Evolutionary conservation across 2,113 vertebrate genomes (phyloP), one percentile per base, ranked within the genome.

Genomic region (Phyllopteryx taeniolatus): DNA sequence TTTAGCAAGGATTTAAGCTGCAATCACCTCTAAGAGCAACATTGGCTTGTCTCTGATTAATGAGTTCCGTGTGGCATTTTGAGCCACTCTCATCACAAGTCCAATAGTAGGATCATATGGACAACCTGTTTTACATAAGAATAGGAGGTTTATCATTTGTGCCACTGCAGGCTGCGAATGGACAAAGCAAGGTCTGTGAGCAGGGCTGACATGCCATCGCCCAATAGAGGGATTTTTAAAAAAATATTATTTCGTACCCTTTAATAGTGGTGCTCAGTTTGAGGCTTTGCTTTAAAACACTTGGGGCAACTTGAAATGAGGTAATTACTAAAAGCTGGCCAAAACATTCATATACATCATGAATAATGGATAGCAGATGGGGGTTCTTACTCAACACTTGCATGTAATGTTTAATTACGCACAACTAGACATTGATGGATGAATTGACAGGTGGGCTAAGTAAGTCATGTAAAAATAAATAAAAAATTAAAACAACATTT

Each of bases 291-390:
- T 83, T 75, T 65, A 74, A 84, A 87, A 72, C 79, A 75, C 81
- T 53, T 13, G 70, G 71, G 81, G 80, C 67, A 80, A 74, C 79
- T 78, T 33, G 62, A 70, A 79, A 88, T 85, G 84, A 85, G 85
- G 81, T 90, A 82, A 89, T 90, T 87, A 85, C 75, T 80, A 80
- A 88, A 87, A 85, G 51, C 68, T 75, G 82, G 74, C 22, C 3
- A 75, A 85, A 88, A 88, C 72, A 78, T 17, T 15, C 78, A 87
- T 63, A 80, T 79, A 67, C 68, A 72, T 68, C 80, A 89, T 92
- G 86, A 88, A 91, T 93, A 89, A 92, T 92, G 83, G 77, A 92
- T 91, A 68, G 68, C 66, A 79, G 76, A 82, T 74, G 81, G 79
- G 76, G 85, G 68, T 81, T 83, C 80, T 82, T 74, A 84, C 72